Evolutionary conservation across 2,113 vertebrate genomes (phyloP).

Genomic region (Monopterus albus): DNA sequence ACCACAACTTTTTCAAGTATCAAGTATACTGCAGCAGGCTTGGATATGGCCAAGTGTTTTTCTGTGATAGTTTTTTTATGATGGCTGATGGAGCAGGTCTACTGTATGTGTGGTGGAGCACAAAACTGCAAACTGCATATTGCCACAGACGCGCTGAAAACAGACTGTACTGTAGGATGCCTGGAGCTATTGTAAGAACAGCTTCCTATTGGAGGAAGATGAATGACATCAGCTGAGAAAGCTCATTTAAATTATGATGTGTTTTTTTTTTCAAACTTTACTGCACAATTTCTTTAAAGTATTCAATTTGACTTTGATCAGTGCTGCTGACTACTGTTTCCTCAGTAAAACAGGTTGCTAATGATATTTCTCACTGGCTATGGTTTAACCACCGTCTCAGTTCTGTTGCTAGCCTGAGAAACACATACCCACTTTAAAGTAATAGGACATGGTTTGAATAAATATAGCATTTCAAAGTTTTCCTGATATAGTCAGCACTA

Average conservation of each 20-base stretch:
- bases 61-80: conserved; percentile 5
- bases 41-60: not conserved
- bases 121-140: conserved; percentile 5
- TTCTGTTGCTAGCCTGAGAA: too few species aligned
- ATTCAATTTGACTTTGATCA: not conserved
- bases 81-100: not conserved
- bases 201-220: not conserved
- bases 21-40: not conserved
- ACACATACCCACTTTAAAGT: too few species aligned
- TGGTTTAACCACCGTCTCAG: not conserved
- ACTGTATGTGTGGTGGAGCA: not conserved
- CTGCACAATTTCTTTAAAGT: not conserved
- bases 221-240: not conserved
- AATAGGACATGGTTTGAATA: too few species aligned
- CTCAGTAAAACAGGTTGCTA: not conserved
- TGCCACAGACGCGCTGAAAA: not conserved
- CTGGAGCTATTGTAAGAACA: not conserved
- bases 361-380: not conserved
- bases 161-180: not conserved
- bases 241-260: not conserved
- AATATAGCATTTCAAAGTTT: too few species aligned
- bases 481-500: too few species aligned
- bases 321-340: not conserved
- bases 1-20: not conserved
- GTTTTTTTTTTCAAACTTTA: too few species aligned